Evolutionary conservation across 2,888 invertebrate species (phyloP).

Genomic region (Timema cristinae): DNA sequence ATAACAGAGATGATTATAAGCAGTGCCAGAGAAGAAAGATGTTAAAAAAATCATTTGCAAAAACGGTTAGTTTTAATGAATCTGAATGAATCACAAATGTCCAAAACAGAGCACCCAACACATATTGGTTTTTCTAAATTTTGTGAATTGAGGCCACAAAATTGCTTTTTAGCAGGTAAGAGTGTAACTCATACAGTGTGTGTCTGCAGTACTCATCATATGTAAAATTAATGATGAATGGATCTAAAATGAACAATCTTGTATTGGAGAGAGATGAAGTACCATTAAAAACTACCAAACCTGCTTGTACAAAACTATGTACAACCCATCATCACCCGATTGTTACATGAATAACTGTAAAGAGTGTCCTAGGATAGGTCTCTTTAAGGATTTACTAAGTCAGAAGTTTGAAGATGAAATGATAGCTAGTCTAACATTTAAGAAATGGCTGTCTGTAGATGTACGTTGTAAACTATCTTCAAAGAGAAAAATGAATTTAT

Average conservation of each 20-base stretch:
- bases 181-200: not conserved
- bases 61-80: not conserved
- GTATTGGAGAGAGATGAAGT: not conserved
- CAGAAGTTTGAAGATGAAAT: conserved; percentile 12
- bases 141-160: conserved; percentile 6
- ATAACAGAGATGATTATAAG: conserved; percentile 1
- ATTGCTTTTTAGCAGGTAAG: not conserved
- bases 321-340: not conserved
- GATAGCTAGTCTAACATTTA: not conserved
- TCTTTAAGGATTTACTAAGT: not conserved
- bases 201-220: not conserved
- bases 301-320: not conserved
- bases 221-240: conserved; percentile 6
- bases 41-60: not conserved
- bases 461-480: not conserved
- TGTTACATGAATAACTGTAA: conserved; percentile 5
- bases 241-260: not conserved
- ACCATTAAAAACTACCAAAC: not conserved
- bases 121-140: conserved; percentile 12
- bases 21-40: not conserved
- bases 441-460: too few relatives aligned
- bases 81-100: not conserved
- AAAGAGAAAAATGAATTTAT: not conserved
- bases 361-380: not conserved
- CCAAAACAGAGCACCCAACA: not conserved